Conservation (phyloP, 2,113 vertebrate genomes). For the Vanacampus margaritifer region DNA sequence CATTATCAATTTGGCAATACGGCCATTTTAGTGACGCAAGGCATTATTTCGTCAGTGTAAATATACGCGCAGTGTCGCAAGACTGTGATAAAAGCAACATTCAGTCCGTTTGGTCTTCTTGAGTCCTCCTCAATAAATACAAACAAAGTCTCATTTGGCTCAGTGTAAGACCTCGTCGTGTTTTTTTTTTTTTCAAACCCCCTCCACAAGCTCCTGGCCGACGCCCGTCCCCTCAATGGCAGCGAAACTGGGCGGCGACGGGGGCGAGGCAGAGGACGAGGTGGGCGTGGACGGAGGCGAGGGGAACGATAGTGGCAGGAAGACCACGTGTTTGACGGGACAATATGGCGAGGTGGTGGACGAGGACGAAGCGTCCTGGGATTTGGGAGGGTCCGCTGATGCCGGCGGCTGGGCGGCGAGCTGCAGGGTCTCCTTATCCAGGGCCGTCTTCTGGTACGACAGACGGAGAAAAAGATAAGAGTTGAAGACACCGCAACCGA, state of each 20-base stretch:
- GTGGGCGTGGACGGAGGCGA: slow-evolving; percentile 53
- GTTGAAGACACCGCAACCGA: too few relatives aligned
- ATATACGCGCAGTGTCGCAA: not conserved
- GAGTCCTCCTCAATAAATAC: slow-evolving; percentile 5
- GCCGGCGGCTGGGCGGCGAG: slow-evolving; percentile 43
- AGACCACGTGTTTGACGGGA: slow-evolving; percentile 27
- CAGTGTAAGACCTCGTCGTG: not conserved
- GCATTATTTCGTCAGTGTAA: not conserved
- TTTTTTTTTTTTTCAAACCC: not conserved
- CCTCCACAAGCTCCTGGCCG: not conserved
- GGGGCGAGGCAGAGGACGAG: slow-evolving; percentile 15
- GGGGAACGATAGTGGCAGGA: slow-evolving; percentile 46
- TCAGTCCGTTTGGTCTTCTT: not conserved
- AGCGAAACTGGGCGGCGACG: slow-evolving; percentile 5
- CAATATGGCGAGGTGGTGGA: slow-evolving; percentile 9
- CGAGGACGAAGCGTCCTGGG: slow-evolving; percentile 11
- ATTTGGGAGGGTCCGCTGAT: slow-evolving; percentile 23
- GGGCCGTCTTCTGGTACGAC: slow-evolving; percentile 85
- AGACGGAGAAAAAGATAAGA: not conserved
- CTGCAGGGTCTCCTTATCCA: slow-evolving; percentile 91
- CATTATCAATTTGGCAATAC: not conserved
- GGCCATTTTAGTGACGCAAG: not conserved
- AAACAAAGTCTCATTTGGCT: not conserved
- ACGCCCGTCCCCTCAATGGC: not conserved
- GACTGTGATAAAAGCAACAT: not conserved